Conservation (phyloP, 2,888 invertebrate genomes). For the Troglohyphantes excavatus region DNA sequence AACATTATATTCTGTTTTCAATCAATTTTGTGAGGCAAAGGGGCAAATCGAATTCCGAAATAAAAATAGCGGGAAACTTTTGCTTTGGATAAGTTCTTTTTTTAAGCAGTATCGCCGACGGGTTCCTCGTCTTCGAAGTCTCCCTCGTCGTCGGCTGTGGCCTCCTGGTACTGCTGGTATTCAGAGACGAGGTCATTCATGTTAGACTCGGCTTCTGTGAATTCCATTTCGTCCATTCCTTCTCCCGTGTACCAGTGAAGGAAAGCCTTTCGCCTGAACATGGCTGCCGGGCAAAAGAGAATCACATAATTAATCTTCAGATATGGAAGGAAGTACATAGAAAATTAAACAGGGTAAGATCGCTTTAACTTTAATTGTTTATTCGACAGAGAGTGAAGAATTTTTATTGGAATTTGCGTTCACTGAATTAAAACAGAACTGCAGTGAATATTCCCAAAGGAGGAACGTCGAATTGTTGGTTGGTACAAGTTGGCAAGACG, state of each 20-base stretch:
- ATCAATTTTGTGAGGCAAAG: not conserved
- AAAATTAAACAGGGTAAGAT: not conserved
- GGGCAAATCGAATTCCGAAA: too few relatives aligned
- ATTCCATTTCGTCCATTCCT: conserved; percentile 99
- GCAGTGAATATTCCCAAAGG: too few relatives aligned
- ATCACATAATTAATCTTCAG: not conserved
- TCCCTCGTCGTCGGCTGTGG: conserved; percentile 90
- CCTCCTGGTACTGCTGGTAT: conserved; percentile 97
- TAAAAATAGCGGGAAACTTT: not conserved
- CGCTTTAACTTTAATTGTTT: not conserved
- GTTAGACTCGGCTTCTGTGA: conserved; percentile 97
- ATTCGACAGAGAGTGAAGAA: not conserved
- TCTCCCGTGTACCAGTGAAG: conserved; percentile 99
- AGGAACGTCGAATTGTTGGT: too few relatives aligned
- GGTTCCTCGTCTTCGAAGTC: conserved; percentile 82
- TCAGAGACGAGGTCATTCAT: conserved; percentile 92
- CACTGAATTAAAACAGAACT: too few relatives aligned
- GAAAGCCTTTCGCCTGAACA: conserved; percentile 98
- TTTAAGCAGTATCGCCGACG: conserved; percentile 74
- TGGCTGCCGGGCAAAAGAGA: conserved; percentile 84
- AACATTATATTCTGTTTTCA: not conserved
- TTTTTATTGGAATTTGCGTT: not conserved
- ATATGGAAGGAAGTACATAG: not conserved
- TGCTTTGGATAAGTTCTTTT: too few relatives aligned
- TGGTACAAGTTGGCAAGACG: too few relatives aligned